Percentiles rank a stretch among this genome's conserved stretches.
phyloP scores from a whole-genome alignment of 1,140 invertebrate species.

The Drosophila jambulina region DNA sequence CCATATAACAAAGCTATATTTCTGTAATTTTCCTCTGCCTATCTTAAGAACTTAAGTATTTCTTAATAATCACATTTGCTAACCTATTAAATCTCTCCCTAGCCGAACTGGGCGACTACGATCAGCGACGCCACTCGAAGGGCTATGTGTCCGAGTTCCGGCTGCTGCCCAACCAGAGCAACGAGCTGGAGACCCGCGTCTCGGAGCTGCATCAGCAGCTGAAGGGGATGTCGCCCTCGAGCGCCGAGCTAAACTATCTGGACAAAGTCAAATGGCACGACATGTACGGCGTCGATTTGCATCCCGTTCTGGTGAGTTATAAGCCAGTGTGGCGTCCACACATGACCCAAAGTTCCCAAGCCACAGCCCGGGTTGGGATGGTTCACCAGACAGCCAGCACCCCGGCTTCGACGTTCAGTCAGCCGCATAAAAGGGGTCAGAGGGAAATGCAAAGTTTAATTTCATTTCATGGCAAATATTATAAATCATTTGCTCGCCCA shows the following conservation, averaged over 20 bases:
- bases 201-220: constrained; percentile 93
- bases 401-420: constrained; percentile 17
- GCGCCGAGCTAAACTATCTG: constrained; percentile 95
- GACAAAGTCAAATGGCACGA: constrained; percentile 99
- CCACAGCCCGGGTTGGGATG: constrained; percentile 36
- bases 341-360: constrained; percentile 13
- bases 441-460: constrained; percentile 77
- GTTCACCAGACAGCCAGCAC: constrained; percentile 18
- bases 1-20: too few species aligned
- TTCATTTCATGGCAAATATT: constrained; percentile 81
- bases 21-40: not conserved
- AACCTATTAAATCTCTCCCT: constrained; percentile 73
- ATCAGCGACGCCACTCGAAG: constrained; percentile 93
- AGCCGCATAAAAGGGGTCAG: constrained; percentile 67
- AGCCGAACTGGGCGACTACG: constrained; percentile 99
- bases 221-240: constrained; percentile 87
- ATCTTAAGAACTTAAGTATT: not conserved
- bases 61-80: constrained; percentile 1
- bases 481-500: constrained; percentile 79
- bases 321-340: not conserved
- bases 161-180: constrained; percentile 96
- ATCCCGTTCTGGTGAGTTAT: constrained; percentile 87
- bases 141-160: constrained; percentile 99
- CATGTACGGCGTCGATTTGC: constrained; percentile 98
- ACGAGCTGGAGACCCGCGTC: constrained; percentile 95